Base-by-base conservation (phyloP, 2,888 invertebrate genomes). In the Tetragonula carbonaria region DNA sequence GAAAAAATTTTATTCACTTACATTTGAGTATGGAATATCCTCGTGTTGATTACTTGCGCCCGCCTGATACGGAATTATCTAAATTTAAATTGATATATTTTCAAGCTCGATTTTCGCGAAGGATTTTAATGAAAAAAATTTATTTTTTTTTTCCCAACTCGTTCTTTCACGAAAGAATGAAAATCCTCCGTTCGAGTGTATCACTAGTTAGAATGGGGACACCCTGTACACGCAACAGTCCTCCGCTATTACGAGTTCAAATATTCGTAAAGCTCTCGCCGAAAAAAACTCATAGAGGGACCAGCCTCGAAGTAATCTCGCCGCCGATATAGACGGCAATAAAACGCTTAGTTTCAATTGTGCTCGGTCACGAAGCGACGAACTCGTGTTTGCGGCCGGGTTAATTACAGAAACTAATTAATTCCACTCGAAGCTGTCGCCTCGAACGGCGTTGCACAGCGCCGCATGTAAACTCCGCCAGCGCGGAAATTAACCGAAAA, bases 321-420 rank as follows among this genome's bases (percentile, higher is more conserved):
- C 57, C 63, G 28, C 45, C 45, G 68, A 74, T 67, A 62, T 67
- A 33, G 38, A 45, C 23, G 51, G 38, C 66, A 62, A 63, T 78
- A 59, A 78, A 67, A 65, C 76, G 62, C 57, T 83, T 74, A 75
- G 78, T 75, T 84, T 78, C 75, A 75, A 82, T 84, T 83, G 83
- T 66, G 53, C 33, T 63, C 33, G 65, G 28, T 38, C n/a, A 23
- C 53, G 45, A 33, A n/a, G 45, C 59, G 74, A n/a, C 57, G 73
- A 66, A 65, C 65, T 66, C 28, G 71, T 67, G 74, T 70, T 84
- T 75, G 72, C 72, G 72, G 63, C 45, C 21, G 55, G 72, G 59
- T 73, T 74, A 82, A 83, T 83, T 84, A 72, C 78, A 73, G 84
- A 75, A 73, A 74, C 78, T 84, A 84, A 84, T 84, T 84, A 84